Percentiles rank a stretch among this genome's conserved stretches.
Conservation (phyloP, 1,140 invertebrate genomes). For the Drosophila persimilis region DNA sequence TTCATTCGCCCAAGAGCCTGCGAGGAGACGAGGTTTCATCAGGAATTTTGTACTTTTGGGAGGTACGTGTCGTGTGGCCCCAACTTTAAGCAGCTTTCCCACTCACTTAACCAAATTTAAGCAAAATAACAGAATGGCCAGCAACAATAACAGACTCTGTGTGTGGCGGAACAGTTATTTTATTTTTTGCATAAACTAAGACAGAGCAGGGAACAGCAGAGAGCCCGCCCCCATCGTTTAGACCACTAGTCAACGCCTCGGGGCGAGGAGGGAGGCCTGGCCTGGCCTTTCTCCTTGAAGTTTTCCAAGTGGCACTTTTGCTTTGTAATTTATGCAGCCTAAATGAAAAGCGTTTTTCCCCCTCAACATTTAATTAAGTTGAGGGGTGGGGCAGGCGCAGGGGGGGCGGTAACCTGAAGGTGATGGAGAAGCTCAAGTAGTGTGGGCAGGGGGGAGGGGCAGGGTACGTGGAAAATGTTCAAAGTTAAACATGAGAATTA, state of each 20-base stretch:
- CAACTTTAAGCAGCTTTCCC: not conserved
- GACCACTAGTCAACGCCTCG: constrained; percentile 39
- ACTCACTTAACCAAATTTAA: constrained; percentile 47
- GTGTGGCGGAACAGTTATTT: constrained; percentile 45
- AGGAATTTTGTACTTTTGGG: no score
- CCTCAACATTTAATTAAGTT: constrained; percentile 79
- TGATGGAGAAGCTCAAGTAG: no score
- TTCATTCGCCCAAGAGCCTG: no score
- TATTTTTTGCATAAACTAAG: constrained; percentile 67
- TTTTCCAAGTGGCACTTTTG: constrained; percentile 66
- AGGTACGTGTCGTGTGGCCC: no score
- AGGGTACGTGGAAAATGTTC: constrained; percentile 55
- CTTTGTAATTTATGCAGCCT: constrained; percentile 76
- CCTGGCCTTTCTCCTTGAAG: constrained; percentile 14
- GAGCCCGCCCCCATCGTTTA: constrained; percentile 58
- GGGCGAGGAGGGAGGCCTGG: not conserved
- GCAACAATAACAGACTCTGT: constrained; percentile 22
- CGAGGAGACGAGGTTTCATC: no score
- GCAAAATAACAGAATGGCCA: constrained; percentile 18
- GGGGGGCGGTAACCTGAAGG: not conserved
- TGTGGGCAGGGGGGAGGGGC: not conserved
- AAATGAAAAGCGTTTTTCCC: constrained; percentile 72
- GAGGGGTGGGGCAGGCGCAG: constrained; percentile 3
- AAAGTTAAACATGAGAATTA: constrained; percentile 73
- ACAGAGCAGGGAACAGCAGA: not conserved